phyloP scores from a whole-genome alignment of 2,797 vertebrate species.

The Clarias fuscus region DNA sequence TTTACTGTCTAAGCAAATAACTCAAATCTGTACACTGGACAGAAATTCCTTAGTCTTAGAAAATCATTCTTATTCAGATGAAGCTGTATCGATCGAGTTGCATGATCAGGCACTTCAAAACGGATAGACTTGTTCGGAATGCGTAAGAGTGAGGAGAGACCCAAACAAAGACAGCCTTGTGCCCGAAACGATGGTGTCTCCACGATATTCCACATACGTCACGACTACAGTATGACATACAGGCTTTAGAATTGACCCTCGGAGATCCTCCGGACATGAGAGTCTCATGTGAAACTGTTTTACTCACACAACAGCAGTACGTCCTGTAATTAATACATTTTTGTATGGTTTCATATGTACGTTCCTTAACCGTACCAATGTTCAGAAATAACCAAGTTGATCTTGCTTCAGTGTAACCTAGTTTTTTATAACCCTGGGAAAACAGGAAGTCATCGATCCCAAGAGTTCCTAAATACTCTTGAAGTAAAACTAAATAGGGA shows the following conservation, averaged over 20 bases:
- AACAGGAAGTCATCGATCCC: background rate
- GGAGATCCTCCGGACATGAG: background rate
- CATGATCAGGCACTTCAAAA: background rate
- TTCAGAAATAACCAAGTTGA: background rate
- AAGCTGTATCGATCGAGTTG: background rate
- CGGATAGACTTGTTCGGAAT: constrained; percentile 31
- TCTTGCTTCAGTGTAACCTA: background rate
- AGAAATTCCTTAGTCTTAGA: too few species aligned
- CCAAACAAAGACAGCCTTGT: constrained; percentile 38
- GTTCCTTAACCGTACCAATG: background rate
- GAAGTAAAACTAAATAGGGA: background rate
- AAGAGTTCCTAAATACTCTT: background rate
- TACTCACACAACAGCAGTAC: background rate
- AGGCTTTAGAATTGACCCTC: background rate
- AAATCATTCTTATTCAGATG: background rate
- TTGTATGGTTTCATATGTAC: background rate
- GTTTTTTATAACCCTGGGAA: background rate
- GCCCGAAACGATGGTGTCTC: background rate
- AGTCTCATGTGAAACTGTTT: too few species aligned
- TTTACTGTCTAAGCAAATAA: background rate
- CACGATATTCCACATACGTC: background rate
- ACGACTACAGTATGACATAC: background rate
- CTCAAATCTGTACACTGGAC: background rate
- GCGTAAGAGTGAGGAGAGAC: background rate
- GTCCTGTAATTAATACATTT: background rate